A percentile compares a stretch with the other conserved stretches of the same genome.
Conservation (phyloP, 2,888 invertebrate species). For the Scaptomyza cyrtandrae region DNA sequence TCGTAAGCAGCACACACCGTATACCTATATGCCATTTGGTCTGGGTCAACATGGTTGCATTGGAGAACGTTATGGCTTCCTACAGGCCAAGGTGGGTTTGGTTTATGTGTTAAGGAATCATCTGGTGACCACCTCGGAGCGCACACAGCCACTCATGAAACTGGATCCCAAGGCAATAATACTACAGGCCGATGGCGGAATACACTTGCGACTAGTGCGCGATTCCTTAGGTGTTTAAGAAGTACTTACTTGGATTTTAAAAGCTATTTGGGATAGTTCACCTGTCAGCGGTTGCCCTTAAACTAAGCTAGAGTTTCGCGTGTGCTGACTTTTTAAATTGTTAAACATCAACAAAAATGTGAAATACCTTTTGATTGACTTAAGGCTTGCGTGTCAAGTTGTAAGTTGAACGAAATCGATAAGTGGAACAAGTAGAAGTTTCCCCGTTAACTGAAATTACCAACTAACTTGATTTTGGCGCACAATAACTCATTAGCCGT, state of each 20-base stretch:
- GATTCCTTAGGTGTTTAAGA: slow-evolving; percentile 70
- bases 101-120: slow-evolving; percentile 82
- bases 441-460: slow-evolving; percentile 17
- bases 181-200: slow-evolving; percentile 81
- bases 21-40: slow-evolving; percentile 84
- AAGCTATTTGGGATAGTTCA: slow-evolving; percentile 9
- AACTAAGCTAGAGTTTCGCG: slow-evolving; percentile 60
- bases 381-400: slow-evolving; percentile 50
- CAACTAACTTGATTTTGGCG: slow-evolving; percentile 19
- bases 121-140: slow-evolving; percentile 73
- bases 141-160: slow-evolving; percentile 75
- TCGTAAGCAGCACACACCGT: slow-evolving; percentile 78
- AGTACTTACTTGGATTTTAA: slow-evolving; percentile 8
- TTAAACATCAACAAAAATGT: slow-evolving; percentile 22
- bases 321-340: slow-evolving; percentile 60
- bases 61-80: slow-evolving; percentile 83
- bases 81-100: slow-evolving; percentile 83
- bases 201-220: slow-evolving; percentile 80
- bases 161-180: slow-evolving; percentile 81
- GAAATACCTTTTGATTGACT: slow-evolving; percentile 59
- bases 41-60: slow-evolving; percentile 84
- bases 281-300: slow-evolving; percentile 40
- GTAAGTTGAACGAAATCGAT: slow-evolving; percentile 10
- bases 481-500: slow-evolving; percentile 13
- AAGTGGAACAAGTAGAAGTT: slow-evolving; percentile 18